Percentiles rank a stretch among this genome's conserved stretches.
These are phyloP conservation scores for Drosophila mayri DNA, from an alignment of 1,140 invertebrate species.

Conservation along the genomic window DNA sequence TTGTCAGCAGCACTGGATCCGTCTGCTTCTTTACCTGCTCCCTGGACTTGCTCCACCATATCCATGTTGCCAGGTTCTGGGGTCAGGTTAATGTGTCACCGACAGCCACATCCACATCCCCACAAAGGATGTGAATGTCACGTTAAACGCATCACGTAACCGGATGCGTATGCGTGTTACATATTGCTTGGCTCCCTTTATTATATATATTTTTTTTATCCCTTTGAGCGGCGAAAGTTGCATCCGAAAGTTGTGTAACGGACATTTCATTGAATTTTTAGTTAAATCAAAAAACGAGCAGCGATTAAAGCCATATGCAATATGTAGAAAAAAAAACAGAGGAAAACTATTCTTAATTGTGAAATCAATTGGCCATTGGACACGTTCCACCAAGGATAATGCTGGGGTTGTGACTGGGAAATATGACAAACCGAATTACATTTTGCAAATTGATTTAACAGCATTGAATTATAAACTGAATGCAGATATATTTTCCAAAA, in stretches of 20 bases:
- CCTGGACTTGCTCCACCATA: neutral
- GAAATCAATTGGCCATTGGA: slow-evolving; percentile 27
- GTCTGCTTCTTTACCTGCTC: neutral
- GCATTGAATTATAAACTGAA: slow-evolving; percentile 13
- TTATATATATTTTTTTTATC: slow-evolving; percentile 15
- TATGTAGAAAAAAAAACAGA: neutral
- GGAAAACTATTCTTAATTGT: slow-evolving; percentile 24
- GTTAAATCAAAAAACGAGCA: neutral
- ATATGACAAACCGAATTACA: slow-evolving; percentile 12
- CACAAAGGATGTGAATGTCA: slow-evolving; percentile 36
- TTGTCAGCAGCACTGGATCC: neutral
- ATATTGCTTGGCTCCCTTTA: slow-evolving; percentile 8
- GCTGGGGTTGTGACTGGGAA: neutral
- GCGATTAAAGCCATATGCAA: slow-evolving; percentile 8
- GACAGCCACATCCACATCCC: slow-evolving; percentile 15
- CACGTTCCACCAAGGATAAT: slow-evolving; percentile 4
- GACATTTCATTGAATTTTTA: slow-evolving; percentile 37
- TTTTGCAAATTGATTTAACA: slow-evolving; percentile 11
- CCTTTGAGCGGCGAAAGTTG: slow-evolving; percentile 24
- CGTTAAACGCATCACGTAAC: slow-evolving; percentile 47
- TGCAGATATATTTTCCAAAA: neutral
- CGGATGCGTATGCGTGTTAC: slow-evolving; percentile 51
- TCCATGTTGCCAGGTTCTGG: neutral
- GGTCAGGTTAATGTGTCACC: slow-evolving; percentile 65
- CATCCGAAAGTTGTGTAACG: slow-evolving; percentile 31